Base-by-base conservation (phyloP, 2,113 vertebrate genomes). In the Perca fluviatilis region DNA sequence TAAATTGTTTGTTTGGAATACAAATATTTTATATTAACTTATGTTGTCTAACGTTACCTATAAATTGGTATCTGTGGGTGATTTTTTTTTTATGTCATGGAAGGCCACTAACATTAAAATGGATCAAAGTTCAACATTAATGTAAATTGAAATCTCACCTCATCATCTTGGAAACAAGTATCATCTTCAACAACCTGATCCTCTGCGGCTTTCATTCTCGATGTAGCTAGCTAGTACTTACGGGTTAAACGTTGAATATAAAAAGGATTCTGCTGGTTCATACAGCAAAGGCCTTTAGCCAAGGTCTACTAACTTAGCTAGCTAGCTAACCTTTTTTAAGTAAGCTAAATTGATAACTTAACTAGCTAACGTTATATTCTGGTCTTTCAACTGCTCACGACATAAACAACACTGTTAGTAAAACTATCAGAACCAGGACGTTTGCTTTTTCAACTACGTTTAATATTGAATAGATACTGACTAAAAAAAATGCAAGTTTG, bases 121-220 rank as follows among this genome's bases (percentile, higher is more conserved):
- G 0, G n/a, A 61, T 18, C 3, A 21, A 11, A 19, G 9, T 43
- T 10, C 40, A 43, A 43, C 40, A 43, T 43, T 43, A 40, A 10
- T 0, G 0, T 18, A n/a, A 7, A 30, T 5, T 46, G 0, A 64
- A 72, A 57, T 18, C 70, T 79, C 91, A 98, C 98, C 94, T 99
- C 98, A 33, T 99, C 97, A 80, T 99, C 97, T 58, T 97, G 96
- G 68, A 94, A 97, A 78, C 94, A 91, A 49, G 86, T 69, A 61
- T 97, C 96, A 83, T 97, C 97, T 74, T 96, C 96, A 65, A 99
- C 95, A 82, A 97, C 96, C 83, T 99, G 98, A 88, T 99, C 98
- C 23, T 97, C 97, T 62, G 84, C 77, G 36, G 89, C 64, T 92
- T 97, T 99, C 98, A 99, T 99, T 6, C 0, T 95, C 80, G 54